These are phyloP conservation scores for Leptoteleia sp. DNA, from an alignment of 1,140 invertebrate species.

Conservation along the genomic window DNA sequence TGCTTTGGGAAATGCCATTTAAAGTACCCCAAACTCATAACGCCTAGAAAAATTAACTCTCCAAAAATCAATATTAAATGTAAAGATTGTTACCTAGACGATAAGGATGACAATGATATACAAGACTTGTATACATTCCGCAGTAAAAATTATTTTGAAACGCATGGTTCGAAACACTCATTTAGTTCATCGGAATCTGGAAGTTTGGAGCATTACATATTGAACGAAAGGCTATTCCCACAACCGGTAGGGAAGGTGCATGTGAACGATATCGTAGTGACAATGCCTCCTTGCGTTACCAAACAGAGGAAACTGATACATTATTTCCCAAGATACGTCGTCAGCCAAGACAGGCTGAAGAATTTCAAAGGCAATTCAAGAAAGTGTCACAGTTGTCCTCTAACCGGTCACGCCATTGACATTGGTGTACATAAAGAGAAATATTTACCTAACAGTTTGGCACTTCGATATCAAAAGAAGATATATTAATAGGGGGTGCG, in stretches of 20 bases:
- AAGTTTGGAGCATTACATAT: conserved; percentile 68
- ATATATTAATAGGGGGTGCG: conserved; percentile 36
- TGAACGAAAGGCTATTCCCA: conserved; percentile 74
- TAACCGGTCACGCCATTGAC: conserved; percentile 73
- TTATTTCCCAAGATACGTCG: conserved; percentile 73
- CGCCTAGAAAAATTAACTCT: neutral
- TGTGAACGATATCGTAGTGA: conserved; percentile 67
- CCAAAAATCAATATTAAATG: neutral
- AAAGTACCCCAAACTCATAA: conserved; percentile 6
- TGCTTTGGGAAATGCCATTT: conserved; percentile 10
- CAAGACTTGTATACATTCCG: conserved; percentile 70
- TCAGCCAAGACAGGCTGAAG: conserved; percentile 67
- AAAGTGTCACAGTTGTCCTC: conserved; percentile 67
- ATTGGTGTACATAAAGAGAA: conserved; percentile 67
- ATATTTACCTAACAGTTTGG: conserved; percentile 70
- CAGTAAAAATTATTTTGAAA: conserved; percentile 76
- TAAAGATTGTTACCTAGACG: neutral
- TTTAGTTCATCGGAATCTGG: conserved; percentile 62
- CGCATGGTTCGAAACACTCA: conserved; percentile 71
- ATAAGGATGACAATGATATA: conserved; percentile 27
- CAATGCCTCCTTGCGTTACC: conserved; percentile 68
- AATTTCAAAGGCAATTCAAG: conserved; percentile 44
- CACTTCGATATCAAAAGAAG: conserved; percentile 72
- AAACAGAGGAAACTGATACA: conserved; percentile 70
- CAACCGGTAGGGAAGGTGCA: conserved; percentile 64